Base-by-base conservation (phyloP, 2,888 invertebrate species). In the Noctua janthe region DNA sequence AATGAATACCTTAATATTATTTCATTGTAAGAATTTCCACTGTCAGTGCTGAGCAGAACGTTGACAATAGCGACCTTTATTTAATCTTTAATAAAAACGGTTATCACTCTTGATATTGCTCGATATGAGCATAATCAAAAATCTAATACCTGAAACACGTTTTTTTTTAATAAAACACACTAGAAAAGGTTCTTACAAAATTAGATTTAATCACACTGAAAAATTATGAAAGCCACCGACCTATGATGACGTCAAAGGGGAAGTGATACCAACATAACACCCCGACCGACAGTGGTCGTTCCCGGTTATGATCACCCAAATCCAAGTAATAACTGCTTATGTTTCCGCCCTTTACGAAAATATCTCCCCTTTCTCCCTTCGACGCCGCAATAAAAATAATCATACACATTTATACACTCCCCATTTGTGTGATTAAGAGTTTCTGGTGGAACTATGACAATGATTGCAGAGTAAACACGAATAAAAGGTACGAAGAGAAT, bases 301-400 rank as follows among this genome's bases (percentile, higher is more conserved):
- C 43, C 71, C 59, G 66, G 72, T 62, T 75, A 81, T 88, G 80
- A 88, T 80, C 77, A 74, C 87, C 82, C 64, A 82, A 87, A 89
- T 89, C 83, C 79, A 43, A 76, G 78, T 84, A 82, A 86, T 88
- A 89, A 88, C 83, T 81, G 86, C 81, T 88, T 83, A 88, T 85
- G 89, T 87, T 87, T 90, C 90, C 90, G 88, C 75, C 88, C 89
- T 86, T 85, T 87, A 80, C 76, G 84, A 70, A 85, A 86, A 82
- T 81, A 83, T 74, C 76, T 80, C 56, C 83, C 67, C 59, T 74
- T 59, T 56, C 47, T 64, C 76, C 23, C 23, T 56, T 54, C 73
- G 62, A 39, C 54, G 64, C 66, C 35, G 72, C 54, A 82, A 83
- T 88, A 84, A 87, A 88, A 89, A 89, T 82, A 86, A 88, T 84